Conservation (phyloP, 2,113 vertebrate species). For the Dendrocopos noguchii region DNA sequence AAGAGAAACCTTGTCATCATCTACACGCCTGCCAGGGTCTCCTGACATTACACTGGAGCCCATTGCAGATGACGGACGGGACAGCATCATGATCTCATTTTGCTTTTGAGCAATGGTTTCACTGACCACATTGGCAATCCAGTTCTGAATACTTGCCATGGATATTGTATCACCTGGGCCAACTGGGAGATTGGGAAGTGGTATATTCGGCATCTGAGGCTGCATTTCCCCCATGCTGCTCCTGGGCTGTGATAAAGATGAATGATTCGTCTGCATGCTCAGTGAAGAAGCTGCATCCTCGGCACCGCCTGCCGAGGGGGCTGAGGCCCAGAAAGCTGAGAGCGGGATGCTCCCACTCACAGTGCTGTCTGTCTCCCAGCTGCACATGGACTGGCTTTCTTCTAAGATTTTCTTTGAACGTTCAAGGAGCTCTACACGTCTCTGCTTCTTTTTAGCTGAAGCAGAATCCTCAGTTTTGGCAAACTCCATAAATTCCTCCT, state of each 20-base stretch:
- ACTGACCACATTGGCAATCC: slow-evolving; percentile 91
- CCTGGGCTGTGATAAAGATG: slow-evolving; percentile 78
- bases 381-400: slow-evolving; percentile 90
- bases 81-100: slow-evolving; percentile 81
- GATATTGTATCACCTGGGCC: slow-evolving; percentile 87
- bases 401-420: slow-evolving; percentile 87
- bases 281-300: slow-evolving; percentile 86
- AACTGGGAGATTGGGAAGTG: slow-evolving; percentile 76
- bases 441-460: slow-evolving; percentile 84
- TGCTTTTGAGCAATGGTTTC: slow-evolving; percentile 95
- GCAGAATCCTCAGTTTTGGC: slow-evolving; percentile 82
- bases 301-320: slow-evolving; percentile 43
- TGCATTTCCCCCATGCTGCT: slow-evolving; percentile 9
- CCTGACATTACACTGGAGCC: slow-evolving; percentile 61
- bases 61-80: slow-evolving; percentile 73
- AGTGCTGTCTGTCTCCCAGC: slow-evolving; percentile 85
- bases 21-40: slow-evolving; percentile 54
- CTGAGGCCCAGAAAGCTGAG: slow-evolving; percentile 85
- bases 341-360: slow-evolving; percentile 84
- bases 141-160: slow-evolving; percentile 91
- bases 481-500: slow-evolving; percentile 86
- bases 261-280: slow-evolving; percentile 80
- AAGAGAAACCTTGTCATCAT: slow-evolving; percentile 84
- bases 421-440: slow-evolving; percentile 89
- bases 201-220: slow-evolving; percentile 54